Evolutionary conservation across 2,888 invertebrate species (phyloP), one percentile per base, ranked within the genome.

Genomic region (Folsomia candida): DNA sequence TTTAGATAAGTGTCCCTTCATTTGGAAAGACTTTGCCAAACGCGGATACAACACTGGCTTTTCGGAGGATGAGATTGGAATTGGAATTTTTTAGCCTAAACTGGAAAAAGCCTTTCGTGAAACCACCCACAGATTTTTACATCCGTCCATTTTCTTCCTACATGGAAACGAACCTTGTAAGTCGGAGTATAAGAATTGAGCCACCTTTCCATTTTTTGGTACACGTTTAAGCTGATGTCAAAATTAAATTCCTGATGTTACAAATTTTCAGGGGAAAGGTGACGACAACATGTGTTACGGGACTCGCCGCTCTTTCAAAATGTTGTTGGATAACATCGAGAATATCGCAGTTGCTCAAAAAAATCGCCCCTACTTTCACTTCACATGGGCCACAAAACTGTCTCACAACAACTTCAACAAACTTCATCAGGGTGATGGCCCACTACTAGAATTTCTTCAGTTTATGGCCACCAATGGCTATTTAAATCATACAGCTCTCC

Each of bases 351-450:
- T 83, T 0, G 84, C 84, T 2, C 87, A 91, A 82, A 47, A 18
- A 11, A 81, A 84, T 0, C 51, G 69, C 26, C 87, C 87, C n/a
- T 89, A 90, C 81, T 94, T 95, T 83, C 91, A 89, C 0, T 90
- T 95, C 79, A 90, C 92, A 81, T 95, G 95, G 93, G 88, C 91
- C 72, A 89, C 90, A 0, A 89, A 91, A 70, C 85, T 94, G 80
- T 91, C 92, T 1, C 95, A 96, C 82, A 94, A 95, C 81, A 89
- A 87, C 81, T 86, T 94, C 67, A 93, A 93, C 81, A 88, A 89
- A 80, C 91, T 93, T 0, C 87, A 87, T 80, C 82, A 89, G 51
- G 90, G 91, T 73, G 95, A 96, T 81, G 84, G 86, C 0, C 84
- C 86, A 63, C 89, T 90, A 79, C 82, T 85, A 75, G 80, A 83